Conservation (phyloP, 1,140 invertebrate species). For the Megathymus violae region DNA sequence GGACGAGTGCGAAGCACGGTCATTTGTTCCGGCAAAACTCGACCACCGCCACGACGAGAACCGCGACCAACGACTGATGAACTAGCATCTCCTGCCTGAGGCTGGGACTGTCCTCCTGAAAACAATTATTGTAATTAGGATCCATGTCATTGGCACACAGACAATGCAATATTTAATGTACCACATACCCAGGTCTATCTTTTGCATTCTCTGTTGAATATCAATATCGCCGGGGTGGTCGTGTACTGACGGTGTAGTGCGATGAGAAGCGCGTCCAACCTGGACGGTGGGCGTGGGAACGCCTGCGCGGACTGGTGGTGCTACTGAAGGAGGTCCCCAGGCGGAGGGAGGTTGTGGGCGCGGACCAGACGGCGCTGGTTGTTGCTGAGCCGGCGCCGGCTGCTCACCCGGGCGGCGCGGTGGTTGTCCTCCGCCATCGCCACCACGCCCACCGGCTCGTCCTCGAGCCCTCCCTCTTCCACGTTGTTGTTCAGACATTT, state of each 20-base stretch:
- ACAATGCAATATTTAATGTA: too few relatives aligned
- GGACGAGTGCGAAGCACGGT: slow-evolving; percentile 65
- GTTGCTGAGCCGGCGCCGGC: slow-evolving; percentile 38
- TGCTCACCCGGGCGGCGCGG: slow-evolving; percentile 60
- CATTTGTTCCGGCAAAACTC: slow-evolving; percentile 62
- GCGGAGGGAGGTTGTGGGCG: slow-evolving; percentile 66
- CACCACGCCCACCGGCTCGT: slow-evolving; percentile 59
- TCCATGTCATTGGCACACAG: too few relatives aligned
- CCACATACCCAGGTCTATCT: slow-evolving; percentile 59
- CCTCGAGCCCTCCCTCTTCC: slow-evolving; percentile 58
- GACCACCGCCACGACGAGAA: slow-evolving; percentile 65
- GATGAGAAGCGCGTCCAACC: slow-evolving; percentile 61
- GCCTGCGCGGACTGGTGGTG: slow-evolving; percentile 61
- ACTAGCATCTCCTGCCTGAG: slow-evolving; percentile 48
- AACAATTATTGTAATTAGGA: too few relatives aligned
- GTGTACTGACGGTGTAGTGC: slow-evolving; percentile 53
- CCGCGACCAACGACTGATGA: slow-evolving; percentile 54
- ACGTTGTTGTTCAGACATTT: slow-evolving; percentile 57
- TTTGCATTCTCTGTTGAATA: slow-evolving; percentile 65
- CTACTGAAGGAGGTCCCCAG: slow-evolving; percentile 59
- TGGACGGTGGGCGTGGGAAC: slow-evolving; percentile 50
- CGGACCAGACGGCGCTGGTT: slow-evolving; percentile 44
- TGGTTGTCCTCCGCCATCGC: slow-evolving; percentile 39
- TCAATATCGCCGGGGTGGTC: slow-evolving; percentile 74
- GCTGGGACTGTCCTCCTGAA: slow-evolving; percentile 52